These are phyloP conservation scores for Xiphophorus birchmanni DNA, from an alignment of 2,797 vertebrate species.

Conservation along the genomic window DNA sequence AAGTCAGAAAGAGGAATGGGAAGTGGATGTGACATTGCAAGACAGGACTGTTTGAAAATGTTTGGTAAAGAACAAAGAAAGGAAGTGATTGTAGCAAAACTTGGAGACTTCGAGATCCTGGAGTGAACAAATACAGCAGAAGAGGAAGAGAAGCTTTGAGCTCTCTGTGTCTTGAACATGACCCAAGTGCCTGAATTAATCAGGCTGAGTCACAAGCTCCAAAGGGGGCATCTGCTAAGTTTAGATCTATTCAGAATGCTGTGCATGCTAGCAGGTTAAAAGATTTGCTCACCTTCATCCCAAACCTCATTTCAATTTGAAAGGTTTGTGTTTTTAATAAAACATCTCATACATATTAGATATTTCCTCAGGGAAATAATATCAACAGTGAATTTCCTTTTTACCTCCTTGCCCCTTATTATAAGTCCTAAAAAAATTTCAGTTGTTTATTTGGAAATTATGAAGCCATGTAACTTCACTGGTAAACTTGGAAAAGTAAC, in stretches of 20 bases:
- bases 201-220: constrained; percentile 46
- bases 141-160: constrained; percentile 1
- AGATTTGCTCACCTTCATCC: constrained; percentile 38
- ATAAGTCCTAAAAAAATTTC: background rate
- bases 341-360: constrained; percentile 9
- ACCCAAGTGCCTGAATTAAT: constrained; percentile 59
- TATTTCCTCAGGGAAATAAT: constrained; percentile 17
- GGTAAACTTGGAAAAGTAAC: background rate
- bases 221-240: constrained; percentile 3
- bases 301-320: constrained; percentile 39
- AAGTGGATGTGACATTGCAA: background rate
- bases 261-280: constrained; percentile 26
- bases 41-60: background rate
- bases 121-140: constrained; percentile 12
- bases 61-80: constrained; percentile 1
- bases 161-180: constrained; percentile 42
- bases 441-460: background rate
- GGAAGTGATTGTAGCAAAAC: constrained; percentile 16
- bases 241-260: constrained; percentile 45
- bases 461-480: no score
- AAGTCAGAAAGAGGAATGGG: background rate
- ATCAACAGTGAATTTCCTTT: background rate
- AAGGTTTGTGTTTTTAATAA: constrained; percentile 22
- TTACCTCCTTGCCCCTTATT: background rate
- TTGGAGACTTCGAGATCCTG: constrained; percentile 13